Evolutionary conservation across 2,888 invertebrate genomes (phyloP), one percentile per base, ranked within the genome.

Genomic region (Nyleta sp.): DNA sequence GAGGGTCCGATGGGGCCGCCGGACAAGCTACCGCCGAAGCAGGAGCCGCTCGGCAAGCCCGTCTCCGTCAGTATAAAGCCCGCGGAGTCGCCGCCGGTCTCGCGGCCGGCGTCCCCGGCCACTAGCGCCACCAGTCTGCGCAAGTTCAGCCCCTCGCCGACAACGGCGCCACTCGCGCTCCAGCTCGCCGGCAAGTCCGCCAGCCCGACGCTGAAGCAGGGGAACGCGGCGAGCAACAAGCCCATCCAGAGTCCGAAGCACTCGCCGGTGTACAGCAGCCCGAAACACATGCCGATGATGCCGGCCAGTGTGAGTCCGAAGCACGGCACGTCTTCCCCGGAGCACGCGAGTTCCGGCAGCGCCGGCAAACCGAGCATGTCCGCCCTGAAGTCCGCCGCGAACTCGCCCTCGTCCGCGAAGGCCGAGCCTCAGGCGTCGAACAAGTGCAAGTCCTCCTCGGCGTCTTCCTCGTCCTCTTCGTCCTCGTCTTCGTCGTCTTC

Each of bases 331-430:
- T 94, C 95, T 11, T 96, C 96, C 13, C 96, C 96, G 17, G 96
- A 96, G 88, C 96, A 96, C 83, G 93, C 94, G 0, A 92, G 92
- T 20, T 93, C 94, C 0, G 93, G 94, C 11, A 92, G 93, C 68
- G 95, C 96, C 0, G 97, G 97, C 0, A 97, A 97, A 87, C 97
- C 97, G 0, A 96, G 96, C 86, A 96, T 97, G 96, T 96, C 96
- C 0, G 94, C 96, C 0, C 90, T 97, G 18, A 97, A 97, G 88
- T 96, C 95, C 35, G 96, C 96, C 0, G 93, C 94, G 85, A 15
- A 91, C 89, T 91, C 65, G 0, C 73, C 91, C 3, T 88, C 91
- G 8, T 90, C 90, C 11, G 93, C 93, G 3, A 88, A 88, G 52
- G 79, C 78, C 46, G 64, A 82, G 50, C 81, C 84, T 8, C 52